Evolutionary conservation across 1,140 invertebrate genomes (phyloP), one percentile per base, ranked within the genome.

Genomic region (Campoletis sonorensis): DNA sequence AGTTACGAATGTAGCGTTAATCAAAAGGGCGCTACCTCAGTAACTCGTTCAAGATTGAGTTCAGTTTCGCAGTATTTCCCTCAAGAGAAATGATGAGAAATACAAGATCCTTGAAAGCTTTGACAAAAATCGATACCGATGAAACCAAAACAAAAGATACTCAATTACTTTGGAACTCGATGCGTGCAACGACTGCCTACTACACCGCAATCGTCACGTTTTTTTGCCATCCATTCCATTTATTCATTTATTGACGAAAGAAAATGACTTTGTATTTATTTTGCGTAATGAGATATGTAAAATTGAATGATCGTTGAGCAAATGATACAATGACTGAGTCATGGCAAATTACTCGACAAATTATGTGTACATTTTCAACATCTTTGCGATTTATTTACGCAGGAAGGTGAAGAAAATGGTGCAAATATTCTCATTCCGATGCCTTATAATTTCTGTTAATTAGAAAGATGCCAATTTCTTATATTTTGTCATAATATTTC

Each of bases 21-120:
- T 78, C 76, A 78, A 67, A 78, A 78, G 76, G 76, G 76, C 58
- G 76, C 51, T 67, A 67, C 61, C 76, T 78, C 58, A n/a, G 76
- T 61, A 67, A 26, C 58, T 18, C 54, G 30, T 45, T 8, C 11
- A 27, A 61, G 33, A 78, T 64, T 78, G 61, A 78, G 58, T 67
- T n/a, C 45, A 61, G 76, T 64, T 16, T 51, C 51, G 16, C 51
- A 23, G 30, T 64, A 26, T 27, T 27, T 10, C 54, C 0, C 58
- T 40, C n/a, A 67, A 37, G 27, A 78, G 76, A 78, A 78, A 78
- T 23, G 33, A 23, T 37, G 67, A 78, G 33, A 23, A 78, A 64
- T 8, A 61, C 61, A 49, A 49, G 58, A 21, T 8, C 27, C 18
- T 51, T 21, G 73, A 77, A 78, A 78, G 37, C 58, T 45, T 67